phyloP scores from a whole-genome alignment of 2,888 invertebrate genomes.

The Listrodromus nycthemerus region DNA sequence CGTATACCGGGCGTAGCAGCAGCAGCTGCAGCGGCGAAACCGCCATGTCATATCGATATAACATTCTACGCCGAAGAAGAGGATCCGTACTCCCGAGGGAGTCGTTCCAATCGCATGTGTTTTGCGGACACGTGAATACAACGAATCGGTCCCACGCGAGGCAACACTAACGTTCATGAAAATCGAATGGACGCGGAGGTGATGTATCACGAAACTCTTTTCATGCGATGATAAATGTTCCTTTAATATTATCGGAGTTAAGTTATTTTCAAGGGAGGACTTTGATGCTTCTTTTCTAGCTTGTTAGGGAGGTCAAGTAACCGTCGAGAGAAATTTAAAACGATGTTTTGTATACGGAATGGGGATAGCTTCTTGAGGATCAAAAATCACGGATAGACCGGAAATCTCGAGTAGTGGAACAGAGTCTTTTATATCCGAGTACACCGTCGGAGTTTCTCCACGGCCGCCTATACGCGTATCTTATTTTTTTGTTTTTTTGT shows the following conservation, averaged over 20 bases:
- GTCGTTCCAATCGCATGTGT: constrained; percentile 21
- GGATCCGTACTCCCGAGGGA: constrained; percentile 38
- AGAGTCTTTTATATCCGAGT: constrained; percentile 6
- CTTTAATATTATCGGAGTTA: background rate
- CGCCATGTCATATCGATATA: constrained; percentile 15
- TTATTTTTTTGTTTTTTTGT: background rate
- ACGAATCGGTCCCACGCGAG: constrained; percentile 51
- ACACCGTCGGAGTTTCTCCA: background rate
- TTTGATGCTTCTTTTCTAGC: too few species aligned
- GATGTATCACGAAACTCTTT: constrained; percentile 8
- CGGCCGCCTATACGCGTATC: constrained; percentile 17
- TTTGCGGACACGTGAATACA: constrained; percentile 34
- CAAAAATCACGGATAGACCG: background rate
- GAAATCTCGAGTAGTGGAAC: constrained; percentile 5
- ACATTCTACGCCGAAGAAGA: constrained; percentile 12
- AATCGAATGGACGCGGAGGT: background rate
- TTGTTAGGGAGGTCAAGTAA: background rate
- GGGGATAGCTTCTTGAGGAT: background rate
- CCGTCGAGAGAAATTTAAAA: background rate
- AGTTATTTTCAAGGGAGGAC: background rate
- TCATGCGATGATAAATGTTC: background rate
- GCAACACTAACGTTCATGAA: background rate
- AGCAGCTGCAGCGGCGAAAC: constrained; percentile 1
- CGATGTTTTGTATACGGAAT: background rate
- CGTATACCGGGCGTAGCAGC: background rate